Evolutionary conservation across 2,888 invertebrate genomes (phyloP), one percentile per base, ranked within the genome.

Genomic region (Hemistola chrysoprasaria): DNA sequence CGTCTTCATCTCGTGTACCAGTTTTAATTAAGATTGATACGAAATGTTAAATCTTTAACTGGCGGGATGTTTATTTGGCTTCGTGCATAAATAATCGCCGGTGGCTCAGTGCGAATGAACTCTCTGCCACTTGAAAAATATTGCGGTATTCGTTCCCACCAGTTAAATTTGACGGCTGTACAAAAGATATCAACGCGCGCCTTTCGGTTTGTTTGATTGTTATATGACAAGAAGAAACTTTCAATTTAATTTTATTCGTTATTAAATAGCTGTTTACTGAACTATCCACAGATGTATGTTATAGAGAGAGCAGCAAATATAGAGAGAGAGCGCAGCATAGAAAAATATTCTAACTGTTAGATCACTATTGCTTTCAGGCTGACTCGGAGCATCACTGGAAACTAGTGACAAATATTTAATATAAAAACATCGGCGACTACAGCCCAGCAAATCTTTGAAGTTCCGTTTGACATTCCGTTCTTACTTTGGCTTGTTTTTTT

Each of bases 21-120:
- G 72, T 71, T 75, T 84, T 85, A 84, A 86, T 86, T 85, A 84
- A 85, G 84, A 85, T 83, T 82, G 82, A 85, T 84, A 70, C 64
- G 63, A 67, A 71, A 65, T 65, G 65, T 71, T 72, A 60, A 60
- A 64, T 73, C 66, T 67, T 71, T 65, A 65, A 44, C 43, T 34
- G 43, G 34, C 22, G 34, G 6, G 29, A 66, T 59, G 58, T 68
- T 55, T 55, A 39, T 45, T 51, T 51, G 29, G 34, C 33, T 37
- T 34, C 29, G 28, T 40, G 34, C 26, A 50, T 50, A 38, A 46
- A 59, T 68, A 71, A 70, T 22, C 60, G 59, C 55, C 59, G 55
- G 57, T 67, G 64, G 59, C 58, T 50, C 41, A 53, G 53, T 59
- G 66, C 64, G 63, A 74, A 71, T 53, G 68, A 70, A 56, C 65